These are phyloP conservation scores for Caenorhabditis sp. DNA, from an alignment of 2,888 invertebrate species.

Conservation along the genomic window DNA sequence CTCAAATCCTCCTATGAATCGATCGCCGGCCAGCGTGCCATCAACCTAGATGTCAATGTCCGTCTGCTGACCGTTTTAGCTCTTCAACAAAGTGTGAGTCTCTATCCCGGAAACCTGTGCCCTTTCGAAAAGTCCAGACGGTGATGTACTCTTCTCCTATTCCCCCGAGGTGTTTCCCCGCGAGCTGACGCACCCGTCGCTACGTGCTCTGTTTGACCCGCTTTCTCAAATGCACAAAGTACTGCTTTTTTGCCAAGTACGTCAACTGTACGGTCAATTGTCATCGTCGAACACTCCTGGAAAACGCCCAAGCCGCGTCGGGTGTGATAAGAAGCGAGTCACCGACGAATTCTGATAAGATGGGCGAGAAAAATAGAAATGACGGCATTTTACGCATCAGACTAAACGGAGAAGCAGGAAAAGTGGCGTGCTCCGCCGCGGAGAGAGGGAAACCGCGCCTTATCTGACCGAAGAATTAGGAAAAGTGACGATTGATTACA, in stretches of 20 bases:
- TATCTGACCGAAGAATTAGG: constrained; percentile 12
- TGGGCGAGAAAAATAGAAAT: constrained; percentile 32
- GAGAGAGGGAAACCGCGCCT: neutral
- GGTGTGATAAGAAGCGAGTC: constrained; percentile 19
- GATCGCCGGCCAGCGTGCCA: constrained; percentile 65
- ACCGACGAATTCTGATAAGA: constrained; percentile 24
- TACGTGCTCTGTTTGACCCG: constrained; percentile 50
- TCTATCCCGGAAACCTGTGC: too few species aligned
- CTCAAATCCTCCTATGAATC: constrained; percentile 61
- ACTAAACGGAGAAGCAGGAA: constrained; percentile 10
- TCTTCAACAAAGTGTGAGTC: constrained; percentile 69
- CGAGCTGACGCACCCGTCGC: too few species aligned
- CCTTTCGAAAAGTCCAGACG: too few species aligned
- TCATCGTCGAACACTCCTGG: constrained; percentile 41
- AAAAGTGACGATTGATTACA: constrained; percentile 38
- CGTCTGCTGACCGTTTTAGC: constrained; percentile 65
- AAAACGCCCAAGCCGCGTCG: constrained; percentile 14
- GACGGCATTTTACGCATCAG: constrained; percentile 18
- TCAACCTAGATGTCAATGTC: constrained; percentile 68
- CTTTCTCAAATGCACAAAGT: constrained; percentile 8
- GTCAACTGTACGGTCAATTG: constrained; percentile 29
- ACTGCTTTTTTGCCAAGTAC: constrained; percentile 12
- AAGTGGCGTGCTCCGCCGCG: constrained; percentile 19
- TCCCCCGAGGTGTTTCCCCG: too few species aligned
- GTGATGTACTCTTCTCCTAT: too few species aligned